Evolutionary conservation across 2,888 invertebrate genomes (phyloP).

Genomic region (Empis stercorea): DNA sequence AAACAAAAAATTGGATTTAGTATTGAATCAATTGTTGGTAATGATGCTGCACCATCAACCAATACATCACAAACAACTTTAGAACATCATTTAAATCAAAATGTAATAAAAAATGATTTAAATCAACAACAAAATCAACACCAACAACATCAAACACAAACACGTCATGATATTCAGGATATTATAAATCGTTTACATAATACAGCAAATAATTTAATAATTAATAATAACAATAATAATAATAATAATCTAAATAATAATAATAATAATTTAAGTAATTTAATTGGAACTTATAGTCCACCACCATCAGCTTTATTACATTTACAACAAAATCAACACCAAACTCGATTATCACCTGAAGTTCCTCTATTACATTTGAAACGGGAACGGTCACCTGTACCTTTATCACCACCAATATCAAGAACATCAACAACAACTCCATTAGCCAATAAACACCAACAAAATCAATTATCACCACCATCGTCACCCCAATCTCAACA

Average conservation of each 20-base stretch:
- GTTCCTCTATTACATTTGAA: constrained; percentile 12
- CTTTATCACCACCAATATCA: constrained; percentile 7
- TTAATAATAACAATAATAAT: constrained; percentile 12
- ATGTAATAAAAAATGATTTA: constrained; percentile 12
- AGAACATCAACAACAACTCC: constrained; percentile 4
- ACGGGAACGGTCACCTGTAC: constrained; percentile 30
- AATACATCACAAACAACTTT: constrained; percentile 7
- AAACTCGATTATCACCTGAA: constrained; percentile 23
- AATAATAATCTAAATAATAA: constrained; percentile 4
- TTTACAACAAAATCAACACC: constrained; percentile 1
- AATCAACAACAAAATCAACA: constrained; percentile 19
- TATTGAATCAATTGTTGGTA: constrained; percentile 88
- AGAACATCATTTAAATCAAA: not conserved
- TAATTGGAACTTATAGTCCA: constrained; percentile 23
- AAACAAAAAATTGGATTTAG: constrained; percentile 92
- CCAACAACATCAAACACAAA: constrained; percentile 13
- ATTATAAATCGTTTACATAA: constrained; percentile 30
- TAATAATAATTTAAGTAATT: constrained; percentile 5
- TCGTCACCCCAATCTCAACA: constrained; percentile 20
- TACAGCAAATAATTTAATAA: constrained; percentile 22
- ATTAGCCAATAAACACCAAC: not conserved
- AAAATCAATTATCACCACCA: constrained; percentile 17
- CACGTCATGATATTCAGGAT: constrained; percentile 28
- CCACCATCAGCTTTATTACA: constrained; percentile 14
- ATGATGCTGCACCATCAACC: constrained; percentile 28